These are phyloP conservation scores for Aspidoscelis tigris DNA, from an alignment of 2,113 vertebrate species.

Conservation along the genomic window DNA sequence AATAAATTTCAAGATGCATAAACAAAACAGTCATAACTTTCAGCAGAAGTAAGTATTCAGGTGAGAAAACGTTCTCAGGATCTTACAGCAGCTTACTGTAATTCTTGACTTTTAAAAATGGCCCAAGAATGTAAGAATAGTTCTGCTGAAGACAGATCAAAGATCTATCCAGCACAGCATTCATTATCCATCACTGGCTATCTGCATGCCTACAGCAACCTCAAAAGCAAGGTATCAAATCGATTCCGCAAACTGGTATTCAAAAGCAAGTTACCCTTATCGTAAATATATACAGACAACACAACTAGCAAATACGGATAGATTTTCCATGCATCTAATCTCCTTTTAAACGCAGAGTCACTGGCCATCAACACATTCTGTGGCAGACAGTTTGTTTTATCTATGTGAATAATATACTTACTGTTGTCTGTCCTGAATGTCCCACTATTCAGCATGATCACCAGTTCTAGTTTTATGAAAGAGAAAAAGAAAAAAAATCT, in stretches of 20 bases:
- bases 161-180: not conserved
- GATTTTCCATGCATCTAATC: not conserved
- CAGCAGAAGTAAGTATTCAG: not conserved
- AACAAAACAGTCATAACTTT: not conserved
- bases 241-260: not conserved
- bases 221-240: too few species aligned
- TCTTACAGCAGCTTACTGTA: not conserved
- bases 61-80: not conserved
- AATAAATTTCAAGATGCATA: not conserved
- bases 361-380: not conserved
- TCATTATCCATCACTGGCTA: too few species aligned
- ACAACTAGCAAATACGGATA: not conserved
- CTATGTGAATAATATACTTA: not conserved
- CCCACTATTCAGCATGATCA: not conserved
- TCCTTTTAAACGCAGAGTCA: not conserved
- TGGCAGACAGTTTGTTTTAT: not conserved
- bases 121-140: not conserved
- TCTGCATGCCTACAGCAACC: too few species aligned
- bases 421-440: not conserved
- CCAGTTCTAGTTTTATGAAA: not conserved
- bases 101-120: not conserved
- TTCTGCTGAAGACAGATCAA: not conserved
- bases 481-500: not conserved
- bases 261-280: not conserved
- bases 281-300: not conserved